phyloP scores from a whole-genome alignment of 2,797 vertebrate genomes.

The Danio kyathit region DNA sequence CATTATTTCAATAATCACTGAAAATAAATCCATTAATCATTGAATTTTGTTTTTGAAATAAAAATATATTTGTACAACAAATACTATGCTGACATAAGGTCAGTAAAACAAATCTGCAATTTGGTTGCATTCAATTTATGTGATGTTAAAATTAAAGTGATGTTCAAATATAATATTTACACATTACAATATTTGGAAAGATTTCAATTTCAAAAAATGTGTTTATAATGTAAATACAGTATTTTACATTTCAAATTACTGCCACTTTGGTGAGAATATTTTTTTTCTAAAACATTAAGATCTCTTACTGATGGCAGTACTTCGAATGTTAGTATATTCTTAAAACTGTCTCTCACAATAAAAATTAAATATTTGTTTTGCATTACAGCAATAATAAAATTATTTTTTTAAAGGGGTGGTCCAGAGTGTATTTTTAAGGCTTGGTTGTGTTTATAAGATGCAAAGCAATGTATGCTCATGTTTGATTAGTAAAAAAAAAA shows the following conservation, averaged over 20 bases:
- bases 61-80: background rate
- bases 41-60: background rate
- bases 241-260: background rate
- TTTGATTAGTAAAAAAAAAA: too few relatives aligned
- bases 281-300: background rate
- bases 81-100: background rate
- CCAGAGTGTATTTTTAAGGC: too few relatives aligned
- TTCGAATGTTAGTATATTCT: background rate
- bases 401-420: too few relatives aligned
- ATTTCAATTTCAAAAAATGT: too few relatives aligned
- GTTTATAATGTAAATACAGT: background rate
- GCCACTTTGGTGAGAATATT: background rate
- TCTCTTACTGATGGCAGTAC: background rate
- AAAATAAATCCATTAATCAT: background rate
- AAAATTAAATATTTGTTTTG: background rate
- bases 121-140: too few relatives aligned
- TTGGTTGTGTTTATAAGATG: too few relatives aligned
- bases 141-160: too few relatives aligned
- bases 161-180: too few relatives aligned
- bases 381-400: too few relatives aligned
- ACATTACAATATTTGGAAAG: too few relatives aligned
- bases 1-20: background rate
- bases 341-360: background rate
- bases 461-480: too few relatives aligned
- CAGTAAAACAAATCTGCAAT: too few relatives aligned